phyloP scores from a whole-genome alignment of 1,140 invertebrate species.

The Procambarus virginalis region DNA sequence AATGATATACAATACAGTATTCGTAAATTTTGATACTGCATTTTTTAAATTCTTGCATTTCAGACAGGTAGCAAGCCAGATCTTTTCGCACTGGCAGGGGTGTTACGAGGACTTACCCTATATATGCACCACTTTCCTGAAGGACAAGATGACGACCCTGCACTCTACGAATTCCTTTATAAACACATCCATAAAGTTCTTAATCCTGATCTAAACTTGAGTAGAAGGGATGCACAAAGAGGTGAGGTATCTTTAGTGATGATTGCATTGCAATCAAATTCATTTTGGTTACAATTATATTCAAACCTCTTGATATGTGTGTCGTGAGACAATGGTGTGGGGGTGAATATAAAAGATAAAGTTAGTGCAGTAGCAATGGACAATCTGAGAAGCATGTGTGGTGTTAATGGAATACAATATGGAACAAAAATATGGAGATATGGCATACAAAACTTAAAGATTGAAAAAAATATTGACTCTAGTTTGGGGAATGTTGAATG shows the following conservation, averaged over 20 bases:
- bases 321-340: no score
- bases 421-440: no score
- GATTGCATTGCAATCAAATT: no score
- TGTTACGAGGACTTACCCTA: constrained; percentile 50
- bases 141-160: constrained; percentile 56
- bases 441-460: no score
- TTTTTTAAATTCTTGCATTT: not conserved
- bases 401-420: no score
- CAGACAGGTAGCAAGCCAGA: constrained; percentile 40
- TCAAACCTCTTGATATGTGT: no score
- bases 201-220: constrained; percentile 62
- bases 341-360: no score
- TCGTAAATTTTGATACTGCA: not conserved
- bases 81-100: constrained; percentile 49
- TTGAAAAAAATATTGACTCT: no score
- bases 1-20: not conserved
- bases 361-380: no score
- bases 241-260: constrained; percentile 31
- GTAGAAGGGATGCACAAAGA: constrained; percentile 67
- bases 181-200: constrained; percentile 54
- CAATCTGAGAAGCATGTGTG: no score
- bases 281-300: no score
- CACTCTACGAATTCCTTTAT: constrained; percentile 50
- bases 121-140: constrained; percentile 66
- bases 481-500: no score